A percentile compares a stretch with the other conserved stretches of the same genome.
Conservation (phyloP, 2,797 vertebrate species). For the Premnoplex brunnescens region DNA sequence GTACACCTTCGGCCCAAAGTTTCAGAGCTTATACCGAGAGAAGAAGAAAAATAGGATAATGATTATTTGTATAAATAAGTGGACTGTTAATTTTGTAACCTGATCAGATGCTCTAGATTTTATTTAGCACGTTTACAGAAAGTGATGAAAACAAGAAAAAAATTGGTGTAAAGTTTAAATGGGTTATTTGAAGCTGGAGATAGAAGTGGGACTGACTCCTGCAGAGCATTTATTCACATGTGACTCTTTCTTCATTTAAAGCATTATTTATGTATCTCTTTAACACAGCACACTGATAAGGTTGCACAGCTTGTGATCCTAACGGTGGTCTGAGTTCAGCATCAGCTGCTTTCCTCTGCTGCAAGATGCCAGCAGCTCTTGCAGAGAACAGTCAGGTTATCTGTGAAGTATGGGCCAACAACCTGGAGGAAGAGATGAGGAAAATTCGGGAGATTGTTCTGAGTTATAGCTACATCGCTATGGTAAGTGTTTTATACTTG, state of each 20-base stretch:
- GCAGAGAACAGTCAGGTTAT: constrained; percentile 98
- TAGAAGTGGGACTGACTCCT: not conserved
- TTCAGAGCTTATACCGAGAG: not conserved
- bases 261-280: not conserved
- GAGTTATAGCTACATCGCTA: constrained; percentile 95
- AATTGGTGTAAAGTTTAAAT: not conserved
- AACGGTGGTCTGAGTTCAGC: not conserved
- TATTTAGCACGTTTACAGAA: not conserved
- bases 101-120: not conserved
- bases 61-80: not conserved
- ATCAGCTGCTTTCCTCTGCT: not conserved
- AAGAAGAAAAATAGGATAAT: not conserved
- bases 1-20: too few species aligned
- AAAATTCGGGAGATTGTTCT: constrained; percentile 96
- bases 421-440: constrained; percentile 98
- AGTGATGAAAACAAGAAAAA: not conserved
- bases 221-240: not conserved
- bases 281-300: not conserved
- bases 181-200: not conserved
- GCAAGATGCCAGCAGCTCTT: constrained; percentile 95
- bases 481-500: constrained; percentile 78
- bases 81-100: not conserved
- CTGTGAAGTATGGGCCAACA: constrained; percentile 98
- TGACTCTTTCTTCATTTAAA: not conserved
- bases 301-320: not conserved